Percentiles rank a stretch among this genome's conserved stretches.
These are phyloP conservation scores for Epinotia ramella DNA, from an alignment of 2,888 invertebrate species.

Conservation along the genomic window DNA sequence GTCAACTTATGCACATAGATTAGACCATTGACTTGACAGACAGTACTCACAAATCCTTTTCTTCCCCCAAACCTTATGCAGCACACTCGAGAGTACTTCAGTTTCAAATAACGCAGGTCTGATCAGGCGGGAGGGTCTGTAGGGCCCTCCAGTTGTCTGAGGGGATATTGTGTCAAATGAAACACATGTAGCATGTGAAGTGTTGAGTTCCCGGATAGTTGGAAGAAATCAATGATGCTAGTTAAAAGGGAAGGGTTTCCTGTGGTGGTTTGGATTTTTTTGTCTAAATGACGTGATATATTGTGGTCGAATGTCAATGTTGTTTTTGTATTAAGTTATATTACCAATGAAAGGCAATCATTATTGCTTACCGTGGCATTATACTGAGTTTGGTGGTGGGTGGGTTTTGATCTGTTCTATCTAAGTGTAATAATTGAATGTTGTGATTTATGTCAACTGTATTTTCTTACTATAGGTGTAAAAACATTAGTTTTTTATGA, in stretches of 20 bases:
- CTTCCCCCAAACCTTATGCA: slow-evolving; percentile 23
- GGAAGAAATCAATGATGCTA: slow-evolving; percentile 3
- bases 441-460: no score
- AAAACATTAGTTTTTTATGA: no score
- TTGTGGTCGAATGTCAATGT: no score
- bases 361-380: no score
- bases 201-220: slow-evolving; percentile 4
- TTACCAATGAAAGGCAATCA: no score
- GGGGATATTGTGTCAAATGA: slow-evolving; percentile 45
- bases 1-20: neutral
- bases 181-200: slow-evolving; percentile 41
- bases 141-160: slow-evolving; percentile 44
- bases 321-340: no score
- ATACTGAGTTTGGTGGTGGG: no score
- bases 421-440: no score
- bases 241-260: neutral
- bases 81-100: slow-evolving; percentile 15
- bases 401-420: no score
- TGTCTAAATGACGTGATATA: no score
- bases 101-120: slow-evolving; percentile 26
- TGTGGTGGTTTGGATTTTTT: neutral
- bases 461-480: no score
- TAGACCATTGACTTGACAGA: slow-evolving; percentile 16
- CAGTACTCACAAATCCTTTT: slow-evolving; percentile 9
- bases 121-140: slow-evolving; percentile 24